phyloP scores from a whole-genome alignment of 2,113 vertebrate species.

The Daphoenositta chrysoptera region DNA sequence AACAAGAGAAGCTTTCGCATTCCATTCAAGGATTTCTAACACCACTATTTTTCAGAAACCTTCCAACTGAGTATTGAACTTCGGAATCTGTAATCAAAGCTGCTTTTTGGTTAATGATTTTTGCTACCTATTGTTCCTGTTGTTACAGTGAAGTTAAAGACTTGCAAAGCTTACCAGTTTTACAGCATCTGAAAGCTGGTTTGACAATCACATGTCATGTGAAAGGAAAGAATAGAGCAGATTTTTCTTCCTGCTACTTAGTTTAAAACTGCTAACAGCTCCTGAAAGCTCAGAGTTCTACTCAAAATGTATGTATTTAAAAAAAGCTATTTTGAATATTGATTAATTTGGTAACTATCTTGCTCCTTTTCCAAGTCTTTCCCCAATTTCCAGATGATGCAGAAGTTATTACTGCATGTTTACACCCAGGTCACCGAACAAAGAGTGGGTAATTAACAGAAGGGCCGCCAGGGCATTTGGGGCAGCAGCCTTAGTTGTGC shows the following conservation, averaged over 20 bases:
- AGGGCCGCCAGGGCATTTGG: neutral
- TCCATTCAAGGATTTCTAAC: neutral
- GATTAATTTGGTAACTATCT: neutral
- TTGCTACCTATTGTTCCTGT: neutral
- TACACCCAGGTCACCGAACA: neutral
- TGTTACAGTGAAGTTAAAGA: neutral
- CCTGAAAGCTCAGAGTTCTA: neutral
- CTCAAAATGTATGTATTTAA: neutral
- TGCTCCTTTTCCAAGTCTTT: neutral
- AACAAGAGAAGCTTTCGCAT: neutral
- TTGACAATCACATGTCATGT: fast-evolving
- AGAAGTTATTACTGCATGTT: neutral
- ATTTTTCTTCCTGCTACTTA: neutral
- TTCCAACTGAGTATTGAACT: neutral
- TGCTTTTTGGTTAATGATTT: neutral
- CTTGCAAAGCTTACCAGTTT: neutral
- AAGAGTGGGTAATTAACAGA: neutral
- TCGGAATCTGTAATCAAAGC: neutral
- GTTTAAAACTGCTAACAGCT: neutral
- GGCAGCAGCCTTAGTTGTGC: neutral
- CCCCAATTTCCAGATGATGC: neutral
- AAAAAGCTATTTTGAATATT: neutral
- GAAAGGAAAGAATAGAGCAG: neutral
- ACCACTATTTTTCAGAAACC: neutral
- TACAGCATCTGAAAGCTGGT: neutral